These are phyloP conservation scores for Nesospiza acunhae DNA, from an alignment of 2,113 vertebrate genomes.

Conservation along the genomic window DNA sequence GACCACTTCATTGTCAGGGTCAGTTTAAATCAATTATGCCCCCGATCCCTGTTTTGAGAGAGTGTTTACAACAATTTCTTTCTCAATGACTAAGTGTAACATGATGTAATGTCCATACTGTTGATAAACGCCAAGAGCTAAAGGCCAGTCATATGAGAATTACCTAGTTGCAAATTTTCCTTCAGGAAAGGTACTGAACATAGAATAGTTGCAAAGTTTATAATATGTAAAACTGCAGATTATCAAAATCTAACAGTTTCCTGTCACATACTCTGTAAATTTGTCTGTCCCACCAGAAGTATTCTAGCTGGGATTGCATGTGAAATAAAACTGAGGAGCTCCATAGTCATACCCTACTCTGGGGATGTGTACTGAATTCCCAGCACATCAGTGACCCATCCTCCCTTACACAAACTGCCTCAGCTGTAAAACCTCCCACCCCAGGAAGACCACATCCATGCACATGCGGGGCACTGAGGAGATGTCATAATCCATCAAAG, in stretches of 20 bases:
- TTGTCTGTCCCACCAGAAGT: rapidly evolving
- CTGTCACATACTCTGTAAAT: neutral
- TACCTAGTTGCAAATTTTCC: neutral
- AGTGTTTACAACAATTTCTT: neutral
- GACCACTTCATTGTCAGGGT: neutral
- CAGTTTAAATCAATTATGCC: slow-evolving; percentile 31
- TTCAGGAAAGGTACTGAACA: neutral
- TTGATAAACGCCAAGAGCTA: neutral
- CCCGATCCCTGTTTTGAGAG: neutral
- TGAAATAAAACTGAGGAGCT: neutral
- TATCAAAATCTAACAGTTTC: neutral
- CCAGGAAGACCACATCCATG: neutral
- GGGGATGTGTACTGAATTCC: neutral
- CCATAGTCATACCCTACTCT: rapidly evolving
- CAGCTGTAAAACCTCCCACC: neutral
- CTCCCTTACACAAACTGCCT: neutral
- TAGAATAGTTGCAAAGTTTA: neutral
- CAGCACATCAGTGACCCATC: neutral
- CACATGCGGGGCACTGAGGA: neutral
- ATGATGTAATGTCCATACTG: neutral
- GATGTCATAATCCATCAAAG: neutral
- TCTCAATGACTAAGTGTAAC: neutral
- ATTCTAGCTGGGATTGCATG: neutral
- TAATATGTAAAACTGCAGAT: neutral
- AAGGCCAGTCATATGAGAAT: neutral